Evolutionary conservation across 2,113 vertebrate genomes (phyloP).

Genomic region (Platysternon megacephalum): DNA sequence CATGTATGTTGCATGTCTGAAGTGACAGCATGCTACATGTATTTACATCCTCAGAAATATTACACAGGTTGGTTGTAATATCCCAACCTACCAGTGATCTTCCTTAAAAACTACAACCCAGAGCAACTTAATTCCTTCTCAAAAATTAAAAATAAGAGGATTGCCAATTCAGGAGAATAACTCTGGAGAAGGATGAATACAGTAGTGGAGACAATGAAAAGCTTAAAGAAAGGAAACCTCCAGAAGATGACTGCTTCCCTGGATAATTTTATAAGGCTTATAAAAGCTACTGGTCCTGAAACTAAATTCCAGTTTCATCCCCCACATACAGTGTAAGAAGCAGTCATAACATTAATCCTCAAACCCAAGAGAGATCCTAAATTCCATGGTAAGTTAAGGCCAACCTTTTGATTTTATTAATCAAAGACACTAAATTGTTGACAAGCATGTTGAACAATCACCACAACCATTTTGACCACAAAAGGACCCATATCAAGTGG

Average conservation of each 20-base stretch:
- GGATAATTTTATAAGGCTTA: constrained; percentile 3
- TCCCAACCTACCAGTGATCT: background rate
- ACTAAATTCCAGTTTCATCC: background rate
- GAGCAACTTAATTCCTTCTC: background rate
- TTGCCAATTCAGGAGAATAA: background rate
- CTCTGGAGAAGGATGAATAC: background rate
- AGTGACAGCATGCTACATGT: background rate
- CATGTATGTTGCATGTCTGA: background rate
- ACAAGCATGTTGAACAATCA: constrained; percentile 63
- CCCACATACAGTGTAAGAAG: background rate
- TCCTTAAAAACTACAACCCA: background rate
- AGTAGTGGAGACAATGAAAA: background rate
- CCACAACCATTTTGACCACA: constrained; percentile 55
- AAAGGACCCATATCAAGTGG: constrained; percentile 69
- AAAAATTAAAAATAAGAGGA: background rate
- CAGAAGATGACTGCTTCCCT: constrained; percentile 26
- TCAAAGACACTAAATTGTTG: constrained; percentile 63
- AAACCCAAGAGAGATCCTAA: constrained; percentile 22
- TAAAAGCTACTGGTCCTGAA: constrained; percentile 1
- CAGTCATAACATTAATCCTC: constrained; percentile 3
- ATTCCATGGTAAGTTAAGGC: constrained; percentile 46
- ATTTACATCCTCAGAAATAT: background rate
- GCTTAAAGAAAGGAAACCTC: background rate
- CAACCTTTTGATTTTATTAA: constrained; percentile 56
- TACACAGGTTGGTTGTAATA: background rate